These are phyloP conservation scores for Phalanger gymnotis DNA, from an alignment of 2,797 vertebrate species.

Conservation along the genomic window DNA sequence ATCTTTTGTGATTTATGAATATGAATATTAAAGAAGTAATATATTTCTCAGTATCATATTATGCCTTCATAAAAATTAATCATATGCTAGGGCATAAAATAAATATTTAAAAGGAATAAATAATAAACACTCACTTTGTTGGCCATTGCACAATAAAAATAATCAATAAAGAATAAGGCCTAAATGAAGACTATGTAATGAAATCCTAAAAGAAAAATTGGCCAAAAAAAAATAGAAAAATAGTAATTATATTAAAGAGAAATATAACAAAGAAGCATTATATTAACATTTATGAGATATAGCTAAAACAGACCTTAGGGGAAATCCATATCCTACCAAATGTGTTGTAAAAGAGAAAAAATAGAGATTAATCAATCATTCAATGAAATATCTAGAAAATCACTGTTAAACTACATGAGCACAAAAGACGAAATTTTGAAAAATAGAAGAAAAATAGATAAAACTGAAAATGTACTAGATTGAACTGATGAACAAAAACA, in stretches of 20 bases:
- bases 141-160: not conserved
- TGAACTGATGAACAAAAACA: not conserved
- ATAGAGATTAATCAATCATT: not conserved
- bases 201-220: not conserved
- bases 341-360: not conserved
- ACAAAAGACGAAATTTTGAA: not conserved
- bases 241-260: not conserved
- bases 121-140: not conserved
- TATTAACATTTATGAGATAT: not conserved
- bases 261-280: not conserved
- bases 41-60: not conserved
- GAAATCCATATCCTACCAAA: not conserved
- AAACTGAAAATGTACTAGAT: not conserved
- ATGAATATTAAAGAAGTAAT: not conserved
- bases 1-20: not conserved
- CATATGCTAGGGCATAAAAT: not conserved
- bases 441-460: not conserved
- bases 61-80: not conserved
- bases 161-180: not conserved
- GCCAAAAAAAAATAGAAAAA: not conserved
- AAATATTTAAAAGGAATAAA: not conserved
- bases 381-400: not conserved
- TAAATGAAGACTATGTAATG: not conserved
- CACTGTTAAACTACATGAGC: not conserved
- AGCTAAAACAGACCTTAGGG: not conserved